Evolutionary conservation across 2,888 invertebrate genomes (phyloP).

Genomic region (Epirrhoe tristata): DNA sequence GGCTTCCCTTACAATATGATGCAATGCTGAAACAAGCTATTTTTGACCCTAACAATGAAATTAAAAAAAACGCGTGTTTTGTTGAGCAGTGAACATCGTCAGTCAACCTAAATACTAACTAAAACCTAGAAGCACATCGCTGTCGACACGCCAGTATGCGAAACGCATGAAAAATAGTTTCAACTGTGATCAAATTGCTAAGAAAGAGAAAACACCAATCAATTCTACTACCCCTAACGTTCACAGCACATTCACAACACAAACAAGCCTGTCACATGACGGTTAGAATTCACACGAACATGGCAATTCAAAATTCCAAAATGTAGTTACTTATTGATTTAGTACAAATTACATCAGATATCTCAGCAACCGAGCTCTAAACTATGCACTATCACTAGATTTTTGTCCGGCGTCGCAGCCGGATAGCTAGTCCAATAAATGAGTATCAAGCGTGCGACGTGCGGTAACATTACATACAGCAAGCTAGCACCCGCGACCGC

Average conservation of each 20-base stretch:
- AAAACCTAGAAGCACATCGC: constrained; percentile 25
- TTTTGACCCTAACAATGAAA: constrained; percentile 13
- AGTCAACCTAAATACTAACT: constrained; percentile 53
- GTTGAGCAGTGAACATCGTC: constrained; percentile 66
- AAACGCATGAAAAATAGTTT: constrained; percentile 24
- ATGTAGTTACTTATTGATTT: constrained; percentile 40
- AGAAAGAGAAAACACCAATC: constrained; percentile 23
- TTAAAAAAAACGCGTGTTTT: constrained; percentile 36
- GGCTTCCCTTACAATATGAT: constrained; percentile 1
- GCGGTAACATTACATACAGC: constrained; percentile 26
- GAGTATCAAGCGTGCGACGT: constrained; percentile 59
- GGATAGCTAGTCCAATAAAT: constrained; percentile 25
- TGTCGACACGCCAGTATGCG: constrained; percentile 20
- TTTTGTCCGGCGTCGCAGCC: constrained; percentile 46
- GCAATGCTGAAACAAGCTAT: constrained; percentile 5
- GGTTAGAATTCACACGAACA: constrained; percentile 9
- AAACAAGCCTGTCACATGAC: constrained; percentile 19
- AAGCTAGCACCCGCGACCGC: constrained; percentile 41
- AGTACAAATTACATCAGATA: constrained; percentile 40
- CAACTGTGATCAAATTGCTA: constrained; percentile 18
- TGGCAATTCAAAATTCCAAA: constrained; percentile 19
- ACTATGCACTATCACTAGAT: constrained; percentile 69
- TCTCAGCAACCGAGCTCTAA: constrained; percentile 61
- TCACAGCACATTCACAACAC: constrained; percentile 27
- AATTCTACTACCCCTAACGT: constrained; percentile 19